Evolutionary conservation across 2,888 invertebrate genomes (phyloP).

Genomic region (Pachliopta kotzebuea): DNA sequence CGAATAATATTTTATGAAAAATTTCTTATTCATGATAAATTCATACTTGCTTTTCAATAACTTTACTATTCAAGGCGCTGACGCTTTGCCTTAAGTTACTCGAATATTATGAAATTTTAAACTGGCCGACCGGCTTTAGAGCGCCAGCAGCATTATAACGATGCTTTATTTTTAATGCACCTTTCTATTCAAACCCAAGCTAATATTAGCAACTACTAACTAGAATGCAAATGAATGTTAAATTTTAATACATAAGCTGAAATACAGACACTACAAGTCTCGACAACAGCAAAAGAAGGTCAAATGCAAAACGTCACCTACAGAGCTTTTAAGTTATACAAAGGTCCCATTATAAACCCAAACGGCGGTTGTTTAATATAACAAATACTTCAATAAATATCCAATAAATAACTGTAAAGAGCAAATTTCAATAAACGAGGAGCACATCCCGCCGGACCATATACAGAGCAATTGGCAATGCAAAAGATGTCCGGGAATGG

Average conservation of each 20-base stretch:
- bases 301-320: conserved; percentile 7
- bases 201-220: background rate
- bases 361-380: background rate
- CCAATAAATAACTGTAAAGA: conserved; percentile 1
- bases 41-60: background rate
- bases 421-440: conserved; percentile 15
- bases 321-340: conserved; percentile 7
- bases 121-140: background rate
- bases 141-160: background rate
- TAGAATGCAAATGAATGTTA: conserved; percentile 6
- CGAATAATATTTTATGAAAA: too few species aligned
- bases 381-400: conserved; percentile 5
- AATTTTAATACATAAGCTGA: conserved; percentile 12
- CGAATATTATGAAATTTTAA: background rate
- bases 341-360: background rate
- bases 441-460: conserved; percentile 23
- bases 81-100: background rate
- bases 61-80: too few species aligned
- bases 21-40: background rate
- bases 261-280: conserved; percentile 11
- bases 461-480: conserved; percentile 25
- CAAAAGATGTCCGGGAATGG: conserved; percentile 25
- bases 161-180: background rate
- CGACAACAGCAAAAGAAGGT: conserved; percentile 17
- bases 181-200: background rate